Base-by-base conservation (phyloP, 1,140 invertebrate genomes). In the Chelonus insularis region DNA sequence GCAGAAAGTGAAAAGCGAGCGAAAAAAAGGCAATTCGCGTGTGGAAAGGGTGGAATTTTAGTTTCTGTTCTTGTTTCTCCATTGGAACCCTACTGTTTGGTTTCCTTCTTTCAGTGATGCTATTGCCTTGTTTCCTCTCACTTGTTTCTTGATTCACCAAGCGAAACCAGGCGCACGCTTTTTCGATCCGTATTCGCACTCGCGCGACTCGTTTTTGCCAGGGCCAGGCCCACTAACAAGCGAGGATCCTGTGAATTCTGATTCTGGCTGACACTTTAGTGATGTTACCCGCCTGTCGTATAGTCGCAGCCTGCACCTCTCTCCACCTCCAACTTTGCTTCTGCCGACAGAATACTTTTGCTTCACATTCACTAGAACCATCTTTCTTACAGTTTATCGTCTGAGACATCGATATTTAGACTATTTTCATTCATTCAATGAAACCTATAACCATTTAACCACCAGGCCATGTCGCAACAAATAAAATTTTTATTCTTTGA, bases 211-310 rank as follows among this genome's bases (percentile, higher is more conserved):
- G 66, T 72, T 74, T 73, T 73, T 74, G 70, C 55, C 57, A 11
- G 54, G 56, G 51, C 55, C 37, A 14, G 59, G 67, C 59, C 66
- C 68, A 68, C 73, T 75, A 75, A 75, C 73, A 75, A 75, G 73
- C 72, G 65, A 69, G 64, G 67, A 68, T 72, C 65, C 70, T 67
- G 67, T 72, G 73, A 75, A 75, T 75, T 75, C 71, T 75, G 73
- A 75, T 75, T 72, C 71, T 66, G 48, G 60, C 72, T 75, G 73
- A 75, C 73, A 75, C 73, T 75, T 75, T 75, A 75, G 73, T 73
- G 72, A 75, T 75, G 73, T 74, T 74, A 67, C 67, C 68, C 61
- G 64, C 57, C 66, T 65, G 67, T 66, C 63, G 48, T 21, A 11
- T 6, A n/a, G 9, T 8, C 2, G 1, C n/a, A 16, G 29, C 29